phyloP scores from a whole-genome alignment of 2,797 vertebrate species.

The Mormyrus hasselquistii region DNA sequence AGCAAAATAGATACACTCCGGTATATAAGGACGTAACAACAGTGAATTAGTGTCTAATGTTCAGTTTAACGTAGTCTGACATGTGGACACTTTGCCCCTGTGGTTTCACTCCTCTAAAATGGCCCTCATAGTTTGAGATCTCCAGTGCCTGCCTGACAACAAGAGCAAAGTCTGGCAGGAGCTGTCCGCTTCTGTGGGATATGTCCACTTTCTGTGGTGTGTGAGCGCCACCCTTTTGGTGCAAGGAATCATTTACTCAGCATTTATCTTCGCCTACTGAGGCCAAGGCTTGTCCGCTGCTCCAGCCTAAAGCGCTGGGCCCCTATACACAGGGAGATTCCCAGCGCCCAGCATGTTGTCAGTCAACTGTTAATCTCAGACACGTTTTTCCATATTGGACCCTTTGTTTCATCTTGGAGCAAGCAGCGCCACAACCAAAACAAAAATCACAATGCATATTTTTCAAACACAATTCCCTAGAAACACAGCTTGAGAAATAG shows the following conservation, averaged over 20 bases:
- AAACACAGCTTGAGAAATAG: not conserved
- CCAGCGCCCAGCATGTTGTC: not conserved
- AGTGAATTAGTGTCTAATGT: not conserved
- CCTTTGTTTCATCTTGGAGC: not conserved
- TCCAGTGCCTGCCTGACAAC: not conserved
- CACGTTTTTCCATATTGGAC: not conserved
- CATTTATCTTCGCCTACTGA: not conserved
- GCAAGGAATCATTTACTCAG: not conserved
- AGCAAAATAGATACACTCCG: not conserved
- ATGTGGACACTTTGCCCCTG: not conserved
- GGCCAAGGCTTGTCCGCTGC: not conserved
- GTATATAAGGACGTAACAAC: not conserved
- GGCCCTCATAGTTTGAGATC: not conserved
- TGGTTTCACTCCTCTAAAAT: not conserved
- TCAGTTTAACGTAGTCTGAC: not conserved
- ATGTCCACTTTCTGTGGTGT: not conserved
- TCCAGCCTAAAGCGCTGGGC: not conserved
- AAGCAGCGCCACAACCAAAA: not conserved
- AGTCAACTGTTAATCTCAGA: slow-evolving; percentile 2
- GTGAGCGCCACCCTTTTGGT: not conserved
- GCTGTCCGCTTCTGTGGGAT: not conserved
- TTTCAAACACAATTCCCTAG: not conserved
- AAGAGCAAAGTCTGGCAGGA: not conserved
- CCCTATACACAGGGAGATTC: not conserved
- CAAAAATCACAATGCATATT: not conserved